phyloP scores from a whole-genome alignment of 2,888 invertebrate genomes.

The Carabus problematicus region DNA sequence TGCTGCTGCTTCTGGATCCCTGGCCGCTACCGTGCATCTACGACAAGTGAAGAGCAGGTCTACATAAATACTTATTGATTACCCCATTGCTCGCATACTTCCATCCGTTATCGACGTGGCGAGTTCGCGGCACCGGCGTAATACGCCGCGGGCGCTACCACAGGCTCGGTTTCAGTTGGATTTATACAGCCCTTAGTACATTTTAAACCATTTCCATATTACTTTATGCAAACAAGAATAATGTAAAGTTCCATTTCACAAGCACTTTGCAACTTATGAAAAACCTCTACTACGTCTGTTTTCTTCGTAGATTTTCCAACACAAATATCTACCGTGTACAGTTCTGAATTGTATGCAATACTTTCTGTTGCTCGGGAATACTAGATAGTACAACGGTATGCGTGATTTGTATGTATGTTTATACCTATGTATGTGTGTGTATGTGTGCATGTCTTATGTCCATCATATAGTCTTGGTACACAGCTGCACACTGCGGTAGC shows the following conservation, averaged over 20 bases:
- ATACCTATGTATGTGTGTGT: background rate
- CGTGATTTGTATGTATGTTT: slow-evolving; percentile 1
- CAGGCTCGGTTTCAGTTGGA: slow-evolving; percentile 5
- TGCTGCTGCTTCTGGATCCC: too few species aligned
- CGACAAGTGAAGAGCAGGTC: slow-evolving; percentile 7
- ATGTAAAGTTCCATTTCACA: background rate
- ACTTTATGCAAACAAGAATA: background rate
- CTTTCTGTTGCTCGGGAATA: background rate
- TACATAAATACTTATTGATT: slow-evolving; percentile 17
- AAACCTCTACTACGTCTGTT: too few species aligned
- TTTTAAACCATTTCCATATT: background rate
- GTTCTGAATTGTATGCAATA: background rate
- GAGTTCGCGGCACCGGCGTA: background rate
- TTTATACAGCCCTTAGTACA: background rate
- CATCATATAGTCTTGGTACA: slow-evolving; percentile 10
- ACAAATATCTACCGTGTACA: background rate
- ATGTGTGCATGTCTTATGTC: slow-evolving; percentile 7
- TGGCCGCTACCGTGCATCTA: background rate
- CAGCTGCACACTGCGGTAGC: slow-evolving; percentile 5
- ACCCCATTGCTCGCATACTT: slow-evolving; percentile 14
- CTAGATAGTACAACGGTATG: background rate
- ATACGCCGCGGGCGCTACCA: slow-evolving; percentile 5
- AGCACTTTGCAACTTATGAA: too few species aligned
- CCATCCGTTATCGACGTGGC: slow-evolving; percentile 19
- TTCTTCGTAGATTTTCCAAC: background rate